phyloP scores from a whole-genome alignment of 2,888 invertebrate genomes.

The Rhyacophila evoluta region DNA sequence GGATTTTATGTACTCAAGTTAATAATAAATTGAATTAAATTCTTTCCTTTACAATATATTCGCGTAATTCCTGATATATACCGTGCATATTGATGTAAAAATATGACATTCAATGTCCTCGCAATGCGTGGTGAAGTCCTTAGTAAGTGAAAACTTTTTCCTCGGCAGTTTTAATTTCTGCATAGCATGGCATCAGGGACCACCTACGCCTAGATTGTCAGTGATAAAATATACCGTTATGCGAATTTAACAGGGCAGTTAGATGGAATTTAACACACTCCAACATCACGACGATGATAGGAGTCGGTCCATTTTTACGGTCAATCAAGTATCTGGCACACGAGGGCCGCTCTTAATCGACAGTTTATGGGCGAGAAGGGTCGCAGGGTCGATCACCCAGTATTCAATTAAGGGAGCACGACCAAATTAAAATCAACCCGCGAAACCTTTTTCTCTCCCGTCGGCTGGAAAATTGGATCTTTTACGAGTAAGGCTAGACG shows the following conservation, averaged over 20 bases:
- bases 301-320: constrained; percentile 22
- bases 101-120: too few relatives aligned
- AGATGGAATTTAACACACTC: background rate
- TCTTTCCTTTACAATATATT: too few relatives aligned
- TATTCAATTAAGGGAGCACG: constrained; percentile 14
- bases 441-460: constrained; percentile 18
- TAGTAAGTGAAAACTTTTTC: too few relatives aligned
- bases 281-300: constrained; percentile 14
- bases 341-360: constrained; percentile 22
- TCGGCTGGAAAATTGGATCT: constrained; percentile 12
- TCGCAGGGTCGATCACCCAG: constrained; percentile 16
- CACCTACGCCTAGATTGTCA: background rate
- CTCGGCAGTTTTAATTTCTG: too few relatives aligned
- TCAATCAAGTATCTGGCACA: constrained; percentile 22
- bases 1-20: too few relatives aligned
- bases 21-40: too few relatives aligned
- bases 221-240: constrained; percentile 2
- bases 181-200: background rate
- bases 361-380: constrained; percentile 22
- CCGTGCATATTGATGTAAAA: too few relatives aligned
- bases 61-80: too few relatives aligned
- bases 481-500: constrained; percentile 8
- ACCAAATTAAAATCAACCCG: constrained; percentile 17
- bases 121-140: too few relatives aligned
- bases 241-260: constrained; percentile 19